These are phyloP conservation scores for Lophotis ruficrista DNA, from an alignment of 2,113 vertebrate genomes.

Conservation along the genomic window DNA sequence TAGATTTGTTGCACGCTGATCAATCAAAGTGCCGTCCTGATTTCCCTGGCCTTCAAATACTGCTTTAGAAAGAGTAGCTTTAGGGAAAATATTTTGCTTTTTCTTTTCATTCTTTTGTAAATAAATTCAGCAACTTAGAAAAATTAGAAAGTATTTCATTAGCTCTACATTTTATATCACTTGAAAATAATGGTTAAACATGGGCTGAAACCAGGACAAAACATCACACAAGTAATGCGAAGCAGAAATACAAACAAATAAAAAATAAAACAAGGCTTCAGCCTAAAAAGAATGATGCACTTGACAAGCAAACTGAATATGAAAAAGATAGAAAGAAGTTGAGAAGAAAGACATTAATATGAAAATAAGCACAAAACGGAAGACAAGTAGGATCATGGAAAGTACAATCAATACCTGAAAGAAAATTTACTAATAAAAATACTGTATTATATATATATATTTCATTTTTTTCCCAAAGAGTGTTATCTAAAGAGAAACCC, in stretches of 20 bases:
- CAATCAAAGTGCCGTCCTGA: background rate
- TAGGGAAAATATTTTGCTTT: background rate
- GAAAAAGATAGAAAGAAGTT: background rate
- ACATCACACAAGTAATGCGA: background rate
- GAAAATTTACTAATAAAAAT: background rate
- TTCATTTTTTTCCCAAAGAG: background rate
- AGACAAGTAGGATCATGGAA: background rate
- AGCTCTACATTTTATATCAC: background rate
- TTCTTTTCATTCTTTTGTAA: background rate
- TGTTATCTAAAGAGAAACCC: background rate
- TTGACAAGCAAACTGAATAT: background rate
- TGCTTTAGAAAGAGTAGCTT: background rate
- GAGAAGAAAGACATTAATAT: background rate
- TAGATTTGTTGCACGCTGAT: constrained; percentile 14
- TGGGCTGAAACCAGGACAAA: no score
- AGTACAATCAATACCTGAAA: background rate
- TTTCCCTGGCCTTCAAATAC: background rate
- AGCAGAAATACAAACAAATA: background rate
- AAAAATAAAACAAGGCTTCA: background rate
- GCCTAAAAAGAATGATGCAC: background rate
- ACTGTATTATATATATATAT: background rate
- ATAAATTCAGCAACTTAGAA: background rate
- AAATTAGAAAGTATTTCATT: background rate
- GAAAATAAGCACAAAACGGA: background rate
- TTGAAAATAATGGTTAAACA: background rate